Evolutionary conservation across 2,797 vertebrate genomes (phyloP).

Genomic region (Furcifer pardalis): DNA sequence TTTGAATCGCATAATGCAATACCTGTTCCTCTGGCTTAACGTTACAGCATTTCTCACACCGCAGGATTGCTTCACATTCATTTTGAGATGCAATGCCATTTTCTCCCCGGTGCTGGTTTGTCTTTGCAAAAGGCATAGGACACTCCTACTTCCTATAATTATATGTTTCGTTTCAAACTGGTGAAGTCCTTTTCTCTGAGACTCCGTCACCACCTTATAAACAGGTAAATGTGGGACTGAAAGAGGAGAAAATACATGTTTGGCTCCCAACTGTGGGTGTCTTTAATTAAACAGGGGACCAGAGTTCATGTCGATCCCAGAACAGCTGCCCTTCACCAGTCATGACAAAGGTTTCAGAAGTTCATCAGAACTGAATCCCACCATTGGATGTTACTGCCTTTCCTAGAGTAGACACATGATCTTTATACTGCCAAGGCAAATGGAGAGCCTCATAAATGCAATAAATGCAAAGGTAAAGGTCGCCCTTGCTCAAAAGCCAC

Average conservation of each 20-base stretch:
- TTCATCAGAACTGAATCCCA: background rate
- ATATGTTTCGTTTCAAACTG: slow-evolving; percentile 75
- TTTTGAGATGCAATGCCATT: slow-evolving; percentile 72
- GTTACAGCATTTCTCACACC: slow-evolving; percentile 75
- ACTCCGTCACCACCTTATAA: slow-evolving; percentile 70
- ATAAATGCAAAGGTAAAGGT: no score
- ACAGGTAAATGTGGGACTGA: slow-evolving; percentile 74
- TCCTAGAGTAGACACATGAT: background rate
- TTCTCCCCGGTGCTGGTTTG: slow-evolving; percentile 68
- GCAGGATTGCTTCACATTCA: slow-evolving; percentile 75
- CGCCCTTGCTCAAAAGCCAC: no score
- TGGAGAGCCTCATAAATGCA: slow-evolving; percentile 25
- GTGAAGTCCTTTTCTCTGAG: slow-evolving; percentile 71
- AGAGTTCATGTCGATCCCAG: slow-evolving; percentile 34
- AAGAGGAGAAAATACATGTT: slow-evolving; percentile 66
- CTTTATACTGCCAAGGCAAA: background rate
- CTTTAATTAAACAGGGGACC: slow-evolving; percentile 70
- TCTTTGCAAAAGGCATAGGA: slow-evolving; percentile 68
- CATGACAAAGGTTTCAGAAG: background rate
- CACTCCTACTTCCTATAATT: slow-evolving; percentile 76
- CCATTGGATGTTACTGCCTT: background rate
- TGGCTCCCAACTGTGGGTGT: slow-evolving; percentile 70
- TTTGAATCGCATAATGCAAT: slow-evolving; percentile 75
- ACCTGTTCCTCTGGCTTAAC: slow-evolving; percentile 77
- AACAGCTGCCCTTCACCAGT: background rate